Conservation (phyloP, 2,888 invertebrate species). For the Toxonevra muliebris region DNA sequence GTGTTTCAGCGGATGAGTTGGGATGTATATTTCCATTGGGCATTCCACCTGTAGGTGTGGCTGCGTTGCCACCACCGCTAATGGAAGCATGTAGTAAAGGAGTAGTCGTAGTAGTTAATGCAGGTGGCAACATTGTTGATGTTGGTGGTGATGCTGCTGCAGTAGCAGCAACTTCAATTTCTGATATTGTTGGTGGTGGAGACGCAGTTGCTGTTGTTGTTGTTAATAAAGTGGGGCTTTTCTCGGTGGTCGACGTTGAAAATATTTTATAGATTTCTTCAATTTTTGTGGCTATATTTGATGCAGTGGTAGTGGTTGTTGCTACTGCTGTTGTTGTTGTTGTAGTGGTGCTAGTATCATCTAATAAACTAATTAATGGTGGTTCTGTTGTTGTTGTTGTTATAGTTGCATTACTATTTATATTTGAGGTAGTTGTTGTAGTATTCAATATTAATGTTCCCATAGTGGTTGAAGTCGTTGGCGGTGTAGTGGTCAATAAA, state of each 20-base stretch:
- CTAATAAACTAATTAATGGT: conserved; percentile 48
- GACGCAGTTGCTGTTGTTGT: conserved; percentile 38
- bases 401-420: conserved; percentile 34
- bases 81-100: conserved; percentile 26
- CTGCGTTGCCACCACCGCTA: conserved; percentile 26
- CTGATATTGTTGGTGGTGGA: conserved; percentile 38
- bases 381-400: conserved; percentile 44
- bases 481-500: too few species aligned
- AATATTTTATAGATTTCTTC: conserved; percentile 47
- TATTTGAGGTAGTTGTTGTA: conserved; percentile 14
- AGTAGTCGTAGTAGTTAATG: background rate
- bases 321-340: conserved; percentile 42
- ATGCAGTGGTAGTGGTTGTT: conserved; percentile 35
- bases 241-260: conserved; percentile 28
- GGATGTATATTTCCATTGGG: conserved; percentile 47
- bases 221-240: background rate
- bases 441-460: conserved; percentile 37
- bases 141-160: conserved; percentile 14
- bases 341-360: conserved; percentile 45
- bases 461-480: conserved; percentile 41
- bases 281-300: conserved; percentile 43
- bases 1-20: conserved; percentile 44
- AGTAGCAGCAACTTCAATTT: conserved; percentile 27
- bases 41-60: conserved; percentile 32
- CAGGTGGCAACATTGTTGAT: conserved; percentile 30